Percentiles rank a stretch among this genome's conserved stretches.
These are phyloP conservation scores for Augochlorella aurata DNA, from an alignment of 2,888 invertebrate genomes.

Conservation along the genomic window DNA sequence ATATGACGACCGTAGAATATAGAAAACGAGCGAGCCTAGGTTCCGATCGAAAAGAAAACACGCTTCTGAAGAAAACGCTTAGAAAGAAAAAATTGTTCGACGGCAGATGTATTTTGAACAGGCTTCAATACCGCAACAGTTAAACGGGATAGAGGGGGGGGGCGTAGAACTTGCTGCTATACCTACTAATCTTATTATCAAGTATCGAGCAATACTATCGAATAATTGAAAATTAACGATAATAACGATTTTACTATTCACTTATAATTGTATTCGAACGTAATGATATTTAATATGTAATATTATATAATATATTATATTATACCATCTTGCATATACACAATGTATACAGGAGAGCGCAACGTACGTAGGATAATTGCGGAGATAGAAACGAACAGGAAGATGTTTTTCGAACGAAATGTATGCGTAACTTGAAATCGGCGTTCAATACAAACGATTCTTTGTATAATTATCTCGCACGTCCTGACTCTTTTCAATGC, in stretches of 20 bases:
- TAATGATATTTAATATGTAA: slow-evolving; percentile 58
- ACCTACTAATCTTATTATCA: slow-evolving; percentile 46
- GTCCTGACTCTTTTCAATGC: neutral
- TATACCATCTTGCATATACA: slow-evolving; percentile 23
- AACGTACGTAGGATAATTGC: neutral
- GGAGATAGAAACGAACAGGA: neutral
- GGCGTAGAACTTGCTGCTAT: slow-evolving; percentile 32
- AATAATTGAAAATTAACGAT: slow-evolving; percentile 42
- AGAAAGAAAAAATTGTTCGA: slow-evolving; percentile 1
- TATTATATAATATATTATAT: slow-evolving; percentile 52
- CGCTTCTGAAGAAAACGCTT: slow-evolving; percentile 44
- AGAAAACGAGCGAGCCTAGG: slow-evolving; percentile 15
- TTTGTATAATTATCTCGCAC: neutral
- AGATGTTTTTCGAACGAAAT: neutral
- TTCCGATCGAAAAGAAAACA: slow-evolving; percentile 24
- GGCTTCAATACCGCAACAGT: neutral
- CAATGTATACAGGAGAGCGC: slow-evolving; percentile 24
- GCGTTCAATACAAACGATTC: neutral
- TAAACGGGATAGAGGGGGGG: neutral
- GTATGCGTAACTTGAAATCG: neutral
- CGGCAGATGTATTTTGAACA: slow-evolving; percentile 19
- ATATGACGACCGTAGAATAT: neutral
- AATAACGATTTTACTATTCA: slow-evolving; percentile 41
- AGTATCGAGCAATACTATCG: slow-evolving; percentile 50
- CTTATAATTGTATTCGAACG: slow-evolving; percentile 35